Conservation (phyloP, 2,888 invertebrate genomes). For the Gandaritis pyraliata region DNA sequence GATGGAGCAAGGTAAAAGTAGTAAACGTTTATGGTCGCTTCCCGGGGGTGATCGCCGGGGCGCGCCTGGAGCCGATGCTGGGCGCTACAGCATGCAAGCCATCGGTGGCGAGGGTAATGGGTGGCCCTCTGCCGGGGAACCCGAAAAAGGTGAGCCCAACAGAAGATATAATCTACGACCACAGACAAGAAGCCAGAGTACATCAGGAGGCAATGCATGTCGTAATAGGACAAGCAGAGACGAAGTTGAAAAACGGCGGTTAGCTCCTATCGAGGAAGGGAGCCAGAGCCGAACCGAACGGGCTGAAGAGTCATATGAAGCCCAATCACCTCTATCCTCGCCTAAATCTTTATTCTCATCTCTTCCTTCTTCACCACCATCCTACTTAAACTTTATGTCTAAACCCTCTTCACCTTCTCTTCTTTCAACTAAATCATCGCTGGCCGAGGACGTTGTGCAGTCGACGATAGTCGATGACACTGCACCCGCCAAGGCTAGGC, state of each 20-base stretch:
- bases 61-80: too few species aligned
- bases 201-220: background rate
- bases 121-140: too few species aligned
- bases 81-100: too few species aligned
- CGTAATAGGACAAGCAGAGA: constrained; percentile 1
- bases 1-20: background rate
- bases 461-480: background rate
- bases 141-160: too few species aligned
- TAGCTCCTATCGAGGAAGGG: constrained; percentile 8
- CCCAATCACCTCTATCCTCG: constrained; percentile 5
- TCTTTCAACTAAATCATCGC: background rate
- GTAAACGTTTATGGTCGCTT: background rate
- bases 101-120: too few species aligned
- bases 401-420: background rate
- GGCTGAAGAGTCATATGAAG: constrained; percentile 6
- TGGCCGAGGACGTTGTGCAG: constrained; percentile 8
- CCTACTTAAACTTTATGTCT: background rate
- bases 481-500: constrained; percentile 7
- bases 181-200: too few species aligned
- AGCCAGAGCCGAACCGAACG: background rate
- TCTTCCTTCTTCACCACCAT: constrained; percentile 12
- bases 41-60: too few species aligned
- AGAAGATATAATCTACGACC: too few species aligned
- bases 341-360: constrained; percentile 10
- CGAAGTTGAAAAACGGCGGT: background rate